A percentile compares a stretch with the other conserved stretches of the same genome.
Evolutionary conservation across 2,888 invertebrate genomes (phyloP).

Genomic region (Hipparchia semele): DNA sequence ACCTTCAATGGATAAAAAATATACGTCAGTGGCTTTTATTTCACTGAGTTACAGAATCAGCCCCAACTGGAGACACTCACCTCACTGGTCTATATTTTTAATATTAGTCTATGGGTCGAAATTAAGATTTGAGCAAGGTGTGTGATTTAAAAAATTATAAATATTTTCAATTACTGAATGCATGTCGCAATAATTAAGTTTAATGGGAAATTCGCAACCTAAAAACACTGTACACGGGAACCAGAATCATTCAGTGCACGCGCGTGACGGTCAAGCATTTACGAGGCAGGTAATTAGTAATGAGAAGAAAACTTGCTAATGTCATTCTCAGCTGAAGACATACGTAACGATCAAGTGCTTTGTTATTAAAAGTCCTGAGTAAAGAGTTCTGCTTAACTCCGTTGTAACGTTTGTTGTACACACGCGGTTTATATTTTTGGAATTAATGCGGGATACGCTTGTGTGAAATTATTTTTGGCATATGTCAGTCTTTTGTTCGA

Average conservation of each 20-base stretch:
- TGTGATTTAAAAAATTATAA: conserved; percentile 25
- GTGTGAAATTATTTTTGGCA: conserved; percentile 29
- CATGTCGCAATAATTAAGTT: conserved; percentile 47
- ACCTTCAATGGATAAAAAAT: too few relatives aligned
- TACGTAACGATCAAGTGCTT: conserved; percentile 70
- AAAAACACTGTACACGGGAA: conserved; percentile 60
- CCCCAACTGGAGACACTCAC: too few relatives aligned
- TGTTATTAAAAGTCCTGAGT: conserved; percentile 40
- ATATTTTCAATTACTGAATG: conserved; percentile 24
- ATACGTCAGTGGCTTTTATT: background rate
- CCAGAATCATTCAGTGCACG: conserved; percentile 60
- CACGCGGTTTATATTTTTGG: conserved; percentile 43
- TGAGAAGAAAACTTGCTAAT: conserved; percentile 77
- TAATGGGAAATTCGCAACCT: conserved; percentile 79
- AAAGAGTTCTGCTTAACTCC: conserved; percentile 36
- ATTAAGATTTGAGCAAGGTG: conserved; percentile 24
- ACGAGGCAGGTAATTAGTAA: conserved; percentile 74
- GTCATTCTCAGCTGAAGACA: conserved; percentile 81
- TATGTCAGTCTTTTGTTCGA: conserved; percentile 55
- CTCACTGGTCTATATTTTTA: conserved; percentile 14
- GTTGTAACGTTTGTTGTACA: conserved; percentile 46
- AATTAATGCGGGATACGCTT: conserved; percentile 40
- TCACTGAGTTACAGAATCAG: background rate
- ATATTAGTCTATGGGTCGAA: conserved; percentile 32
- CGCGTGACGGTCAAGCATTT: conserved; percentile 70